phyloP scores from a whole-genome alignment of 2,113 vertebrate species.

The Emydocephalus ijimae region DNA sequence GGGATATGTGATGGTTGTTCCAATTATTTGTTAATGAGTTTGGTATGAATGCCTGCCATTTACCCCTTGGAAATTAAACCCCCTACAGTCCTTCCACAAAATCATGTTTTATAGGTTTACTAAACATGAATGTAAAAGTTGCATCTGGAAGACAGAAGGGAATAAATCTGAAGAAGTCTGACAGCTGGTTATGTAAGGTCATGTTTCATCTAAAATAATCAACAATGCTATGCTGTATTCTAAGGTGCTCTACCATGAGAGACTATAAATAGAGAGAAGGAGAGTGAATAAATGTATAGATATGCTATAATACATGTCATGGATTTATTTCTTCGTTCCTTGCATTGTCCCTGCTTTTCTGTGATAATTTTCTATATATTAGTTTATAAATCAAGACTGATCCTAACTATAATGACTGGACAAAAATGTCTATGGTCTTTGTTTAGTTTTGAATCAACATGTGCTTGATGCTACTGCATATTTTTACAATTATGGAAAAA shows the following conservation, averaged over 20 bases:
- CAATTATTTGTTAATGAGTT: slow-evolving; percentile 37
- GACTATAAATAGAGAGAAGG: neutral
- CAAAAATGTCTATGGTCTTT: neutral
- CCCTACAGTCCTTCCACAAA: slow-evolving; percentile 21
- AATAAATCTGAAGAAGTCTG: slow-evolving; percentile 5
- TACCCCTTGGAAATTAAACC: slow-evolving; percentile 42
- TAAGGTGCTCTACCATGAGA: neutral
- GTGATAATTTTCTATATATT: neutral
- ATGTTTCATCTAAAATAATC: slow-evolving; percentile 17
- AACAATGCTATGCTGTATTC: neutral
- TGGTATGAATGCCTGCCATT: slow-evolving; percentile 25
- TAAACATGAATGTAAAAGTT: slow-evolving; percentile 16
- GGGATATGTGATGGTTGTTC: slow-evolving; percentile 3
- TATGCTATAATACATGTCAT: neutral
- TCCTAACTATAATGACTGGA: neutral
- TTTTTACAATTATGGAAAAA: neutral
- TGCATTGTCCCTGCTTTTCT: neutral
- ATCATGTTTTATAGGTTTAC: slow-evolving; percentile 33
- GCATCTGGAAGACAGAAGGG: neutral
- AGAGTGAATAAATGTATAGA: neutral
- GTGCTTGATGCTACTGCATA: neutral
- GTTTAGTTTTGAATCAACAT: neutral
- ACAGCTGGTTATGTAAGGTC: neutral
- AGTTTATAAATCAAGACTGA: neutral
- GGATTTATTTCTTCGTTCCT: neutral